These are phyloP conservation scores for Pherbina coryleti DNA, from an alignment of 2,888 invertebrate genomes.

Conservation along the genomic window DNA sequence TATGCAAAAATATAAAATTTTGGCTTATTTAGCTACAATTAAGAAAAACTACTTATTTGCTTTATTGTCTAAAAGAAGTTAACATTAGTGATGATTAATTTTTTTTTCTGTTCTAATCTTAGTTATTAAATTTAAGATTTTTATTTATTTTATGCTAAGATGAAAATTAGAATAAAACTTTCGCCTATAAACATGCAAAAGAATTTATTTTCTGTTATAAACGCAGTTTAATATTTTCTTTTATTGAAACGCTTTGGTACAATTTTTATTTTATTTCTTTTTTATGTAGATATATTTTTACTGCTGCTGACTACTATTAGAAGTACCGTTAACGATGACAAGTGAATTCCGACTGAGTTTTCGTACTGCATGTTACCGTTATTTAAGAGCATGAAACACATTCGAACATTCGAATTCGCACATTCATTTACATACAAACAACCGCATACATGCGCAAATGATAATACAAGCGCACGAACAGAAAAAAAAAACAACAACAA, in stretches of 20 bases:
- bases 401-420: constrained; percentile 23
- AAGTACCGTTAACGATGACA: constrained; percentile 28
- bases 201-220: background rate
- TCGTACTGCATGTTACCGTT: constrained; percentile 26
- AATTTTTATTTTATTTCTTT: background rate
- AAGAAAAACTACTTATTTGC: too few species aligned
- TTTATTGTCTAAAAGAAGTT: too few species aligned
- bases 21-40: too few species aligned
- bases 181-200: background rate
- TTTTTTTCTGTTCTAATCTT: background rate
- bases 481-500: too few species aligned
- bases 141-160: background rate
- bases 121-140: background rate
- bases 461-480: background rate
- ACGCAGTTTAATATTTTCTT: background rate
- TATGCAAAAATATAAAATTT: too few species aligned
- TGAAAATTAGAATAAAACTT: background rate
- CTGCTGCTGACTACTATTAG: background rate
- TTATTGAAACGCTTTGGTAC: background rate
- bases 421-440: background rate
- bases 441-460: background rate
- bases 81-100: background rate
- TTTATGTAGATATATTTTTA: background rate
- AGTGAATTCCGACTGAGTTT: constrained; percentile 40
- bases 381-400: constrained; percentile 4